Evolutionary conservation across 2,888 invertebrate species (phyloP).

Genomic region (Beris chalybata): DNA sequence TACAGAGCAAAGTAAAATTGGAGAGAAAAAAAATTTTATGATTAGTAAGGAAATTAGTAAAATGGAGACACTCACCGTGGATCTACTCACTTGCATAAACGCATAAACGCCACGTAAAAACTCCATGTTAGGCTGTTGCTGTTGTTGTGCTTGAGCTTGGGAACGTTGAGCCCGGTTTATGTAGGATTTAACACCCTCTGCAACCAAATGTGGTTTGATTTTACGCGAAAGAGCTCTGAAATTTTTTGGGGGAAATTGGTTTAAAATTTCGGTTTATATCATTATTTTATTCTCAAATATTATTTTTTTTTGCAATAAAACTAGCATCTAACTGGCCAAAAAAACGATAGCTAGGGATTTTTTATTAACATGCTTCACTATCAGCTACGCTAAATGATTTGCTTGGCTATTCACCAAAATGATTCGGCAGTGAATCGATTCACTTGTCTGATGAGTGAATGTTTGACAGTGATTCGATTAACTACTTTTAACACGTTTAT

Average conservation of each 20-base stretch:
- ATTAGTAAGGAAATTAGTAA: slow-evolving; percentile 56
- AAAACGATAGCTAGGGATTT: background rate
- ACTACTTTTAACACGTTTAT: no score
- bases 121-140: slow-evolving; percentile 57
- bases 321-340: background rate
- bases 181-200: slow-evolving; percentile 56
- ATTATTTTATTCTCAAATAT: background rate
- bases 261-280: background rate
- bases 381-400: no score
- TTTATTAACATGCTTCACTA: slow-evolving; percentile 1
- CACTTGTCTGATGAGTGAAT: no score
- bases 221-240: slow-evolving; percentile 55
- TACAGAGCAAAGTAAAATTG: slow-evolving; percentile 43
- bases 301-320: background rate
- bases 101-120: slow-evolving; percentile 59
- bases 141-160: slow-evolving; percentile 46
- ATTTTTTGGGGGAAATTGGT: background rate
- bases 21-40: slow-evolving; percentile 54
- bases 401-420: no score
- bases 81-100: slow-evolving; percentile 60
- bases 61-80: slow-evolving; percentile 58
- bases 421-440: no score
- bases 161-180: slow-evolving; percentile 55
- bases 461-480: no score
- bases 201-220: slow-evolving; percentile 56